Percentiles rank a stretch among this genome's conserved stretches.
Evolutionary conservation across 92 coral and sea anemone genomes (phyloP).

Genomic region (Phenganax subtilis): DNA sequence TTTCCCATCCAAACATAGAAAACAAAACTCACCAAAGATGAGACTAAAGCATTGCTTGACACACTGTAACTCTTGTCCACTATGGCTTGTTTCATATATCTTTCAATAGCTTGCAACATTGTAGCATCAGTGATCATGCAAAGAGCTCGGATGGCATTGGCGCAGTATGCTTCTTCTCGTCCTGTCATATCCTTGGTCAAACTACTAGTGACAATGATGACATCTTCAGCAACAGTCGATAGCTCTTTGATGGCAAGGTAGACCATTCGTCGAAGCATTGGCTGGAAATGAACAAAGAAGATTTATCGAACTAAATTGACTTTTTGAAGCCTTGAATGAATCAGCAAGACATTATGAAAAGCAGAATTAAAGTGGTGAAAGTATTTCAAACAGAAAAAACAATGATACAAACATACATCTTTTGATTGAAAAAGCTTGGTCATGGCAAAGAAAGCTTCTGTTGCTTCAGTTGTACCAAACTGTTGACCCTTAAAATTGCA

Average conservation of each 20-base stretch:
- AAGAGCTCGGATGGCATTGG: slow-evolving; percentile 94
- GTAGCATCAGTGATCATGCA: slow-evolving; percentile 95
- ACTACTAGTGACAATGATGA: slow-evolving; percentile 98
- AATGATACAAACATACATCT: slow-evolving; percentile 61
- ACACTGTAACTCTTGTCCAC: slow-evolving; percentile 95
- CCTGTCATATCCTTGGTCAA: slow-evolving; percentile 99
- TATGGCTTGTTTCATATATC: slow-evolving; percentile 95
- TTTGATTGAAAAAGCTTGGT: slow-evolving; percentile 96
- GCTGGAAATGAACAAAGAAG: slow-evolving; percentile 38
- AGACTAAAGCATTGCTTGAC: slow-evolving; percentile 88
- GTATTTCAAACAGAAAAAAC: neutral
- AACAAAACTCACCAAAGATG: slow-evolving; percentile 68
- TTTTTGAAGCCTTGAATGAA: neutral
- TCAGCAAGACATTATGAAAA: neutral
- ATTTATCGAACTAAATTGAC: neutral
- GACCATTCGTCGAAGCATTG: slow-evolving; percentile 97
- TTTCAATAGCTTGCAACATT: slow-evolving; percentile 95
- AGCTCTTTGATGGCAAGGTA: slow-evolving; percentile 94
- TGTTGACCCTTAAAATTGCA: slow-evolving; percentile 74
- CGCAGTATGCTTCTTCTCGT: slow-evolving; percentile 95
- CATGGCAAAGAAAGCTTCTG: slow-evolving; percentile 99
- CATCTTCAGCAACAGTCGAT: slow-evolving; percentile 91
- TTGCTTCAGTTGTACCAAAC: slow-evolving; percentile 92
- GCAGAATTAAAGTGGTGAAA: neutral
- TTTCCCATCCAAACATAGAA: too few relatives aligned